phyloP scores from a whole-genome alignment of 2,113 vertebrate species.

The Tricholaema leucomelas region DNA sequence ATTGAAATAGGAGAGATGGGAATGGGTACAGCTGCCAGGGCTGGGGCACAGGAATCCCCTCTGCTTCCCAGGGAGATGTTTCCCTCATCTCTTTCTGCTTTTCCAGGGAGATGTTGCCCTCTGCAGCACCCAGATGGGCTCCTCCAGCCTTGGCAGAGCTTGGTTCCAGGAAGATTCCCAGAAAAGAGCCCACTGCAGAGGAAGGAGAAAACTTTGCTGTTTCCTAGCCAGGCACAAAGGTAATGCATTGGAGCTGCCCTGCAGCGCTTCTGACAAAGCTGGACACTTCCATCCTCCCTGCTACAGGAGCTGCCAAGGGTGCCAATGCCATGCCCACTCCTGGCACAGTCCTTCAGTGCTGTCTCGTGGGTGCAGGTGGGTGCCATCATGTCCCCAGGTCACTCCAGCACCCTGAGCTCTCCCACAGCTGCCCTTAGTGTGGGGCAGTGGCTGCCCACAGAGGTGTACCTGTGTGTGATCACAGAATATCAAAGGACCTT shows the following conservation, averaged over 20 bases:
- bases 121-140: neutral
- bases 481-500: no score
- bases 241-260: neutral
- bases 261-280: neutral
- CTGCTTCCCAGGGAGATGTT: neutral
- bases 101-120: neutral
- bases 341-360: no score
- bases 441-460: no score
- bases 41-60: neutral
- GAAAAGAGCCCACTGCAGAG: neutral
- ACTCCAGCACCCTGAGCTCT: no score
- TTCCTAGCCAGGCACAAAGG: neutral
- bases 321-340: no score
- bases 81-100: neutral
- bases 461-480: neutral
- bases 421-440: no score
- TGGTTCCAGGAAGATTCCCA: neutral
- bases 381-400: fast-evolving
- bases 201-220: neutral
- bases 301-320: no score
- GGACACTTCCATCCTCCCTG: neutral
- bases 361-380: neutral
- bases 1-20: neutral
- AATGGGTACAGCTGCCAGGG: neutral
- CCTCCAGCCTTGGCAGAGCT: neutral